Evolutionary conservation across 2,797 vertebrate species (phyloP).

Genomic region (Platalea minor): DNA sequence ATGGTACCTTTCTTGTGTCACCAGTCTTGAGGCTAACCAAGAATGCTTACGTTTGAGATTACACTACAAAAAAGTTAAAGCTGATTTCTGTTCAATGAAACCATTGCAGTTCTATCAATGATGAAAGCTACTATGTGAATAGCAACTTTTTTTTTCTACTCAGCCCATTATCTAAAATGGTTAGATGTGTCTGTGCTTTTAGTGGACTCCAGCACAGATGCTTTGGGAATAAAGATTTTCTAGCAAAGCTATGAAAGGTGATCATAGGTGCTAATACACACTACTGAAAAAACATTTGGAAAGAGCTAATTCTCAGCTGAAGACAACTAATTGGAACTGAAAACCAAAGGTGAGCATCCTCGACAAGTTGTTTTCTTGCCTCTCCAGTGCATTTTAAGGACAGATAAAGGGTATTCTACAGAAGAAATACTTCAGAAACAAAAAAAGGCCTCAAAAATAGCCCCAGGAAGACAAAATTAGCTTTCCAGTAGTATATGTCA

Average conservation of each 20-base stretch:
- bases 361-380: background rate
- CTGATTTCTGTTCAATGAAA: background rate
- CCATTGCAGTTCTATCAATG: background rate
- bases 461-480: background rate
- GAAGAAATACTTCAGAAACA: background rate
- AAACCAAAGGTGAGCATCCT: background rate
- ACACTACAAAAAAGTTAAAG: background rate
- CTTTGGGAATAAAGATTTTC: background rate
- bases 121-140: background rate
- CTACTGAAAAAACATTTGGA: background rate
- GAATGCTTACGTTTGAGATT: background rate
- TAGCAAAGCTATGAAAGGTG: background rate
- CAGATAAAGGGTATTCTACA: background rate
- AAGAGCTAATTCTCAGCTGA: background rate
- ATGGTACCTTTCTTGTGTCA: background rate
- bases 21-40: background rate
- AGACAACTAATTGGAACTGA: background rate
- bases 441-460: background rate
- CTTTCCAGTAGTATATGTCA: constrained; percentile 5
- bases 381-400: background rate
- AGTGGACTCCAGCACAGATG: background rate
- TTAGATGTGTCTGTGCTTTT: background rate
- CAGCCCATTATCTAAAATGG: background rate
- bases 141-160: background rate
- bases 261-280: background rate